Percentiles rank a stretch among this genome's conserved stretches.
Evolutionary conservation across 2,113 vertebrate species (phyloP).

Genomic region (Cyrtonyx montezumae): DNA sequence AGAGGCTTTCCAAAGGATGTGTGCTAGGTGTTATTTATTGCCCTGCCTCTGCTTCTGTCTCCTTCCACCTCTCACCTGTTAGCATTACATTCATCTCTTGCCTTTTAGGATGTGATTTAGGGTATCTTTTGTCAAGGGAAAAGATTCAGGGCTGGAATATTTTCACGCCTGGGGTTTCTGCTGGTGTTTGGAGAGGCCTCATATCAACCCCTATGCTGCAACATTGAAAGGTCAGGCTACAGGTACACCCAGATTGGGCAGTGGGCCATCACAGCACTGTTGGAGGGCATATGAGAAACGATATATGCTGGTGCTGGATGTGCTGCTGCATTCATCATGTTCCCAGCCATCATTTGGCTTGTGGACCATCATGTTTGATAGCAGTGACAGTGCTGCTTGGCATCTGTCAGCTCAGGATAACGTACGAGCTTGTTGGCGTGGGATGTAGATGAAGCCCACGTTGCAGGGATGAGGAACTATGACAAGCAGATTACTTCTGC

Average conservation of each 20-base stretch:
- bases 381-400: fast-evolving
- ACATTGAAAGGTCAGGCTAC: not conserved
- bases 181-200: not conserved
- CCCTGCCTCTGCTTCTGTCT: not conserved
- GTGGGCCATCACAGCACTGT: not conserved
- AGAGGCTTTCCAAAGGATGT: not conserved
- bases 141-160: not conserved
- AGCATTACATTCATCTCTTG: not conserved
- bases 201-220: not conserved
- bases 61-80: not conserved
- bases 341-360: not conserved
- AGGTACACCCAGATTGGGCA: not conserved
- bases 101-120: not conserved
- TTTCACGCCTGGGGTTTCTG: not conserved
- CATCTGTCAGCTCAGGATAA: not conserved
- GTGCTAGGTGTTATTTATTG: not conserved
- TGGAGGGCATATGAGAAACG: not conserved
- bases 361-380: not conserved
- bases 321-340: not conserved
- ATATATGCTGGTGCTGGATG: not conserved
- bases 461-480: not conserved
- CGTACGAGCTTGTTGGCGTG: not conserved
- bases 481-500: not conserved
- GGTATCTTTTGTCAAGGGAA: not conserved
- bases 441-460: not conserved